Conservation (phyloP, 2,113 vertebrate species). For the Synodontis membranacea region DNA sequence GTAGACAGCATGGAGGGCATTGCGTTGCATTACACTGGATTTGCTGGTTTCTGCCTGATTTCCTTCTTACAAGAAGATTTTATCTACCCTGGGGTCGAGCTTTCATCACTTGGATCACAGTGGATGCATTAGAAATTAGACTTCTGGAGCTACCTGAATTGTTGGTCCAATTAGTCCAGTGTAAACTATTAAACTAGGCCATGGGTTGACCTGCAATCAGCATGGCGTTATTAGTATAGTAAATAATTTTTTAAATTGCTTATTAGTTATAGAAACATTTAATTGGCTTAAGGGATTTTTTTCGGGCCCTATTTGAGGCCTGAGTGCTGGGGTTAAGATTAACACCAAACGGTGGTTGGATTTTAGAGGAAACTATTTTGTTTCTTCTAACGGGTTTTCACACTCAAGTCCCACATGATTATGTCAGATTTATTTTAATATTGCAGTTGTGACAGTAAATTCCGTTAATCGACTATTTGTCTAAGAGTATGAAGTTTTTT, state of each 20-base stretch:
- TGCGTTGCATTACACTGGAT: constrained; percentile 25
- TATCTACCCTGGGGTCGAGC: constrained; percentile 1
- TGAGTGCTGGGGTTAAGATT: constrained; percentile 28
- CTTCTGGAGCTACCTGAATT: constrained; percentile 24
- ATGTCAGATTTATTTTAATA: background rate
- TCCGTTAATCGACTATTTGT: background rate
- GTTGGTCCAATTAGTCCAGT: constrained; percentile 15
- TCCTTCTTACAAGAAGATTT: constrained; percentile 29
- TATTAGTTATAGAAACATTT: background rate
- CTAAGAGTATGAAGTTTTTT: background rate
- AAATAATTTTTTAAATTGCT: background rate
- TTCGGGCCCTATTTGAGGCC: background rate
- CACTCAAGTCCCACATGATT: background rate
- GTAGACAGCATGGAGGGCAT: constrained; percentile 29
- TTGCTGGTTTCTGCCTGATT: constrained; percentile 9
- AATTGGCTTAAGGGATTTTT: background rate
- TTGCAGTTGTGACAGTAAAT: background rate
- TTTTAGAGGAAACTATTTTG: background rate
- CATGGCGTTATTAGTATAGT: background rate
- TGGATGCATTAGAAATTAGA: constrained; percentile 9
- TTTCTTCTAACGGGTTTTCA: background rate
- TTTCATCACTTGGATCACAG: constrained; percentile 9
- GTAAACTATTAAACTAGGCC: constrained; percentile 11
- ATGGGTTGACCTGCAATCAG: background rate
- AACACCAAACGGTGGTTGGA: constrained; percentile 20